Evolutionary conservation across 2,888 invertebrate genomes (phyloP).

Genomic region (Microchrysa polita): DNA sequence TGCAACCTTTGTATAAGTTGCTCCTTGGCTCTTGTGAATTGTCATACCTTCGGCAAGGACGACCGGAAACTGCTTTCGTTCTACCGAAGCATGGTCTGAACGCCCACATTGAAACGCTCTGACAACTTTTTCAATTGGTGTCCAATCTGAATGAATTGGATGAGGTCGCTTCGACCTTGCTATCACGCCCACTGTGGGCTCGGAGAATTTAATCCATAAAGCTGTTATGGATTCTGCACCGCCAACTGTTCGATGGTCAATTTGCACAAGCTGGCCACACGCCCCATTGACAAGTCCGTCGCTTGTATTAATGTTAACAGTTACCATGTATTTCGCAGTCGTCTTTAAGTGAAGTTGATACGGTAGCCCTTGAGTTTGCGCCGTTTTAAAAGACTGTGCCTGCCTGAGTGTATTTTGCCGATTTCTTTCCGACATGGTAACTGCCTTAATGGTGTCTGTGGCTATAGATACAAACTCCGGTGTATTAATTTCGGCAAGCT

Average conservation of each 20-base stretch:
- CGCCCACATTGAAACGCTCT: not conserved
- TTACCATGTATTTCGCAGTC: not conserved
- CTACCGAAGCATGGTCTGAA: not conserved
- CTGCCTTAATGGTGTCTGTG: no score
- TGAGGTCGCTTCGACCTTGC: not conserved
- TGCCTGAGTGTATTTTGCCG: not conserved
- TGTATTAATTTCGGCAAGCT: not conserved
- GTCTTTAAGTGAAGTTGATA: slow-evolving; percentile 20
- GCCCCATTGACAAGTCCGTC: slow-evolving; percentile 43
- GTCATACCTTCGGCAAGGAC: slow-evolving; percentile 51
- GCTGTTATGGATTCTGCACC: not conserved
- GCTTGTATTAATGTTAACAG: slow-evolving; percentile 30
- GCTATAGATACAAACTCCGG: not conserved
- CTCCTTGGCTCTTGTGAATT: slow-evolving; percentile 52
- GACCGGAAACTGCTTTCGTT: slow-evolving; percentile 50
- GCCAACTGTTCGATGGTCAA: not conserved
- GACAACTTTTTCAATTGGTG: slow-evolving; percentile 5
- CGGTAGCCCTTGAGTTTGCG: not conserved
- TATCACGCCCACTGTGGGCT: not conserved
- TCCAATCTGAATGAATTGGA: not conserved
- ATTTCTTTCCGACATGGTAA: slow-evolving; percentile 3
- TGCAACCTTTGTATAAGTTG: not conserved
- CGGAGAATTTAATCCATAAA: slow-evolving; percentile 9
- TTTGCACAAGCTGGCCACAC: not conserved
- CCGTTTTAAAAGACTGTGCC: not conserved